Evolutionary conservation across 2,113 vertebrate genomes (phyloP).

Genomic region (Mixornis gularis): DNA sequence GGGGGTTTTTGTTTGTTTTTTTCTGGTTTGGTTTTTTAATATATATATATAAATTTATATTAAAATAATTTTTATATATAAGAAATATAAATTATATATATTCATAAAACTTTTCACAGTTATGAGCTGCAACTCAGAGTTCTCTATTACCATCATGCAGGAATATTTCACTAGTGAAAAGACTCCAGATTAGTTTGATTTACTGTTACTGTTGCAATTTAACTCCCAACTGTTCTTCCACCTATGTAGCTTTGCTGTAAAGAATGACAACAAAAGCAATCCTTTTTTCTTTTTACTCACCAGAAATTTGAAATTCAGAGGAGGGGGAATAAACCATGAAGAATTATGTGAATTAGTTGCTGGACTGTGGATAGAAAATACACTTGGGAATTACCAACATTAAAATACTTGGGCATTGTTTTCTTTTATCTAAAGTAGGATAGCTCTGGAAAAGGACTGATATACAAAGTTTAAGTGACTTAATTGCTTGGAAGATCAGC

Average conservation of each 20-base stretch:
- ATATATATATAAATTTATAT: background rate
- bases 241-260: background rate
- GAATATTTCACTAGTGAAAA: background rate
- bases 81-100: background rate
- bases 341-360: background rate
- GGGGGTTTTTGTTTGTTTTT: no score
- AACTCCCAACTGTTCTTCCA: background rate
- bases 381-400: background rate
- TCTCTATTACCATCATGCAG: background rate
- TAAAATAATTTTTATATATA: background rate
- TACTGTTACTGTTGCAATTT: background rate
- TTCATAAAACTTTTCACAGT: background rate
- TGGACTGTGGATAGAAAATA: background rate
- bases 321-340: background rate
- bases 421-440: background rate
- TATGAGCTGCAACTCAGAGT: background rate
- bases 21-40: background rate
- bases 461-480: background rate
- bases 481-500: constrained; percentile 6
- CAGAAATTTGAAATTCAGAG: background rate
- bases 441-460: background rate
- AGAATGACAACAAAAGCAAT: background rate
- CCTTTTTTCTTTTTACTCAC: background rate
- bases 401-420: background rate
- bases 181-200: background rate